Evolutionary conservation across 2,113 vertebrate genomes (phyloP).

Genomic region (Cheirogaleus medius): DNA sequence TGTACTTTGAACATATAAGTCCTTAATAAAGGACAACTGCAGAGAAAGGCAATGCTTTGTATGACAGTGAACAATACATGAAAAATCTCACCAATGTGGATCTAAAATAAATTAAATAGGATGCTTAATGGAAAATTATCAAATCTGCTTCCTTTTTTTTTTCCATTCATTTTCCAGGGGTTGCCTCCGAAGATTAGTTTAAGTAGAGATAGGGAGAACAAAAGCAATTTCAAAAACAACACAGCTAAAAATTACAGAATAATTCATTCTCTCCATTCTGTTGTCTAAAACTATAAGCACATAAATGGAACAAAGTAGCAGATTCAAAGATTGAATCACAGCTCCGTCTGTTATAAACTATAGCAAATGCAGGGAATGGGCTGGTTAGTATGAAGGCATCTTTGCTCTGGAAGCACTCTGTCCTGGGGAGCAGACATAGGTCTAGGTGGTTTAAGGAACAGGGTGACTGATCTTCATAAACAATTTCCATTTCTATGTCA

Average conservation of each 20-base stretch:
- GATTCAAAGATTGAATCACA: not conserved
- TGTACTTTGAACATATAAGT: not conserved
- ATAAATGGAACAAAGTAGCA: not conserved
- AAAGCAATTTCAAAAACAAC: constrained; percentile 41
- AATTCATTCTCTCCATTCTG: not conserved
- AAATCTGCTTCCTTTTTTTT: not conserved
- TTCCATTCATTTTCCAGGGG: not conserved
- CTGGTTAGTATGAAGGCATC: not conserved
- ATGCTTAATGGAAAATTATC: not conserved
- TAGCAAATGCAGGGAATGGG: not conserved
- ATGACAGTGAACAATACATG: not conserved
- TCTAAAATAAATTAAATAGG: not conserved
- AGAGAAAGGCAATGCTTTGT: not conserved
- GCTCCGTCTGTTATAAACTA: not conserved
- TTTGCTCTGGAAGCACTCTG: not conserved
- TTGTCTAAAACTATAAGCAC: not conserved
- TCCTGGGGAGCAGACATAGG: not conserved
- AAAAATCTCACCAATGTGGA: not conserved
- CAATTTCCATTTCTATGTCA: not conserved
- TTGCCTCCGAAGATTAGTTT: not conserved
- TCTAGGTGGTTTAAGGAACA: not conserved
- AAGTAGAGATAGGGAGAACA: not conserved
- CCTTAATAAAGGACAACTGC: not conserved
- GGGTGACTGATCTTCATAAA: constrained; percentile 2
- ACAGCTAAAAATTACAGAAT: not conserved